phyloP scores from a whole-genome alignment of 2,113 vertebrate genomes.

The Tautogolabrus adspersus region DNA sequence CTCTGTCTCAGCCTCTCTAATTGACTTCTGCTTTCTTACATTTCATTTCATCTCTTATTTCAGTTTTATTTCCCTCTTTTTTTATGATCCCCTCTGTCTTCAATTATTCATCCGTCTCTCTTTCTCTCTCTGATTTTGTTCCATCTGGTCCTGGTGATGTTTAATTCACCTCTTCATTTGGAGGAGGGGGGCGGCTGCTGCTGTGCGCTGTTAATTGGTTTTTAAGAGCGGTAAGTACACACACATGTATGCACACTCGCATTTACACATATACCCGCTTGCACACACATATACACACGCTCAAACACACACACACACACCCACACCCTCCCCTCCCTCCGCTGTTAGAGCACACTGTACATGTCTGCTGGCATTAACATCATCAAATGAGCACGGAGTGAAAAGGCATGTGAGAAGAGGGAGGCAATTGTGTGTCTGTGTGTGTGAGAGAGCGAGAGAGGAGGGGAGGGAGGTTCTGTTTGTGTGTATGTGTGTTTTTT shows the following conservation, averaged over 20 bases:
- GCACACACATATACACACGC: slow-evolving; percentile 14
- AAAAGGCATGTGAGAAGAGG: slow-evolving; percentile 64
- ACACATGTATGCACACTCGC: slow-evolving; percentile 36
- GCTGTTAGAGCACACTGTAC: slow-evolving; percentile 72
- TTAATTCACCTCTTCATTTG: slow-evolving; percentile 81
- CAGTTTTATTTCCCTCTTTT: slow-evolving; percentile 73
- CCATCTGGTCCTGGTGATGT: slow-evolving; percentile 79
- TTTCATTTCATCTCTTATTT: slow-evolving; percentile 81
- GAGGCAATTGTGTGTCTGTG: slow-evolving; percentile 37
- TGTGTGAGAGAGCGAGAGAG: slow-evolving; percentile 27
- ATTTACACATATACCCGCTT: slow-evolving; percentile 24
- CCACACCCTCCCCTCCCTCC: slow-evolving; percentile 23
- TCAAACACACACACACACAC: slow-evolving; percentile 19
- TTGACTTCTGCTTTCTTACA: slow-evolving; percentile 79
- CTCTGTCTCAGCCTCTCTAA: slow-evolving; percentile 64
- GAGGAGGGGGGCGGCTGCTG: slow-evolving; percentile 43
- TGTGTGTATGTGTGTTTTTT: slow-evolving; percentile 38
- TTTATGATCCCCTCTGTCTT: slow-evolving; percentile 71
- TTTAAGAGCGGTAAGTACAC: slow-evolving; percentile 74
- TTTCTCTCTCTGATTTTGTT: slow-evolving; percentile 74
- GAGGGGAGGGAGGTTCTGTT: background rate
- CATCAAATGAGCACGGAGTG: slow-evolving; percentile 75
- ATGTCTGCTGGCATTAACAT: slow-evolving; percentile 76
- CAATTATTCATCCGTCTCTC: slow-evolving; percentile 79
- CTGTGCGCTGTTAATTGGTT: slow-evolving; percentile 76